A percentile compares a stretch with the other conserved stretches of the same genome.
Conservation (phyloP, 2,113 vertebrate genomes). For the Chaetorhynchus papuensis region DNA sequence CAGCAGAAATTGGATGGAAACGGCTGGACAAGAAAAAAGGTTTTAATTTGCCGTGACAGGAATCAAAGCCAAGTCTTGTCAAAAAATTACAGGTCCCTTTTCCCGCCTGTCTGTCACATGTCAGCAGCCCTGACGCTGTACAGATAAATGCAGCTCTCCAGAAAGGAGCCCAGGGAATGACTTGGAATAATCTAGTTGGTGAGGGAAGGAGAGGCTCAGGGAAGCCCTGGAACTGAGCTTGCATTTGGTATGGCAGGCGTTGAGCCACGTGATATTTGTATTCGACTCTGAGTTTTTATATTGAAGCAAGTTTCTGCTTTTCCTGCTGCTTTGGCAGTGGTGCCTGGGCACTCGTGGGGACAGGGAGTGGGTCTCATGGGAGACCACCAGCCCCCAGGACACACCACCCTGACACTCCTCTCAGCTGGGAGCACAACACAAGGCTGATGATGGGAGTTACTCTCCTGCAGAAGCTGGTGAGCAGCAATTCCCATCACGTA, state of each 20-base stretch:
- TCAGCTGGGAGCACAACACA: neutral
- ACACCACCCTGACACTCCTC: rapidly evolving
- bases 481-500: rapidly evolving
- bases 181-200: neutral
- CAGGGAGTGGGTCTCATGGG: rapidly evolving
- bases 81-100: neutral
- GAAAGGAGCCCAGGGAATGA: neutral
- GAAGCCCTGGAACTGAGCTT: neutral
- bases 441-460: neutral
- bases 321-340: neutral
- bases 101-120: neutral
- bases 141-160: neutral
- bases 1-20: neutral
- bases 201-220: neutral
- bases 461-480: neutral
- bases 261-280: neutral
- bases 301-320: neutral
- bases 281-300: neutral
- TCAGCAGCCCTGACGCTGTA: neutral
- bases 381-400: rapidly evolving
- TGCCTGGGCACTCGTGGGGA: rapidly evolving
- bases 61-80: slow-evolving; percentile 1
- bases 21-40: neutral
- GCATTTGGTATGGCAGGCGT: neutral
- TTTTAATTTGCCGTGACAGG: neutral